phyloP scores from a whole-genome alignment of 2,888 invertebrate genomes.

The Athalia circularis region DNA sequence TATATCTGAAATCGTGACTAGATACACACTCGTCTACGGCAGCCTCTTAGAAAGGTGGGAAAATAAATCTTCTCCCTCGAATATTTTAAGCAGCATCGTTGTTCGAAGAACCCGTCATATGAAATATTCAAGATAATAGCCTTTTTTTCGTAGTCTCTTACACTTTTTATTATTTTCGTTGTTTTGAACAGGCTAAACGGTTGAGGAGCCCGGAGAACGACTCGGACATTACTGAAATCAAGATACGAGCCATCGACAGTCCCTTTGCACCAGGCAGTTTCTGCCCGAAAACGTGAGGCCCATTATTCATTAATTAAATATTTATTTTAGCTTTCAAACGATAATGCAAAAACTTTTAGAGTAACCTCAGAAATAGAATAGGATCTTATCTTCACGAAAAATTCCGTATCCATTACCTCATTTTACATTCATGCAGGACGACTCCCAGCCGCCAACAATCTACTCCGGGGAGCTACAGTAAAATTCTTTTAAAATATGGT shows the following conservation, averaged over 20 bases:
- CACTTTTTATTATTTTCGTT: too few species aligned
- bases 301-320: not conserved
- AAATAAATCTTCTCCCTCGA: not conserved
- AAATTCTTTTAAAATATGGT: slow-evolving; percentile 60
- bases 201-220: slow-evolving; percentile 59
- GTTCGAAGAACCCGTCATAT: not conserved
- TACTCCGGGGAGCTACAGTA: slow-evolving; percentile 52
- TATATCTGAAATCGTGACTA: slow-evolving; percentile 81
- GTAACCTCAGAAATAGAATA: slow-evolving; percentile 35
- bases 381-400: not conserved
- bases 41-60: slow-evolving; percentile 63
- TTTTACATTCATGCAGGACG: not conserved
- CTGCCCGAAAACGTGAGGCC: slow-evolving; percentile 51
- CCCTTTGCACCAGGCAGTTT: slow-evolving; percentile 53
- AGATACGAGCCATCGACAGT: slow-evolving; percentile 54
- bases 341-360: not conserved
- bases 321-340: not conserved
- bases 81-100: not conserved
- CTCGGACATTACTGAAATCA: slow-evolving; percentile 49
- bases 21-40: slow-evolving; percentile 93
- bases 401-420: too few species aligned
- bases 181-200: slow-evolving; percentile 59
- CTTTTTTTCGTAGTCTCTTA: too few species aligned
- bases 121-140: not conserved
- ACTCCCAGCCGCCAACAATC: slow-evolving; percentile 17